A percentile compares a stretch with the other conserved stretches of the same genome.
Conservation (phyloP, 2,797 vertebrate genomes). For the Lagodon rhomboides region DNA sequence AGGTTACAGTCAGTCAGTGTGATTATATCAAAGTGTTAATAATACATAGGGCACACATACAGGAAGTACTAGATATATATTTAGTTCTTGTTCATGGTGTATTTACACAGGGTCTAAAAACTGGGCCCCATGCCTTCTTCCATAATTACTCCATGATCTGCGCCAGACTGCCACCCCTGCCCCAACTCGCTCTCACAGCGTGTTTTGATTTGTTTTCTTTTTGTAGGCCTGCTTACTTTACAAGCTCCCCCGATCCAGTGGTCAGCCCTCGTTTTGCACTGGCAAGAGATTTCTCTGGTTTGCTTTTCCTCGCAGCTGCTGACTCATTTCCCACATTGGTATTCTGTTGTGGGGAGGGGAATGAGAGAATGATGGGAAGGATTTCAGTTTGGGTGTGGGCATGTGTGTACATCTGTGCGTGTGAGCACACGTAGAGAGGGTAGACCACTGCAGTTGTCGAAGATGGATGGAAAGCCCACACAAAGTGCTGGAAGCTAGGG, state of each 20-base stretch:
- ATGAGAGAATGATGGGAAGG: slow-evolving; percentile 59
- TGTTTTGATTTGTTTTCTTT: slow-evolving; percentile 77
- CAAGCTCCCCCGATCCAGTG: slow-evolving; percentile 54
- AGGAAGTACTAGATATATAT: slow-evolving; percentile 37
- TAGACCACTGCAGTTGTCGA: slow-evolving; percentile 48
- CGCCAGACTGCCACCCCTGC: slow-evolving; percentile 51
- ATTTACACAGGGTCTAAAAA: slow-evolving; percentile 58
- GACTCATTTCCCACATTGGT: slow-evolving; percentile 85
- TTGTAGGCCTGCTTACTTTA: slow-evolving; percentile 65
- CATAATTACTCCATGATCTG: slow-evolving; percentile 59
- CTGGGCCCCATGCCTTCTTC: slow-evolving; percentile 41
- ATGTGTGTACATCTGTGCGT: slow-evolving; percentile 58
- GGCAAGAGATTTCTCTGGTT: slow-evolving; percentile 70
- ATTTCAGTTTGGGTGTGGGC: slow-evolving; percentile 68
- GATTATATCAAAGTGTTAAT: slow-evolving; percentile 21
- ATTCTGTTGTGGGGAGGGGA: slow-evolving; percentile 61
- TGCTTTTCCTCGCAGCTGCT: slow-evolving; percentile 78
- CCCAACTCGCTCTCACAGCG: slow-evolving; percentile 56
- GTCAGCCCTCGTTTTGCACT: slow-evolving; percentile 61
- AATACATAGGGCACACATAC: slow-evolving; percentile 13
- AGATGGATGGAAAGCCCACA: slow-evolving; percentile 51
- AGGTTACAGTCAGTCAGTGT: slow-evolving; percentile 7
- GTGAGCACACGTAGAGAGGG: slow-evolving; percentile 41
- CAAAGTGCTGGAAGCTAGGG: slow-evolving; percentile 20
- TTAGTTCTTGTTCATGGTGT: slow-evolving; percentile 37